phyloP scores from a whole-genome alignment of 2,888 invertebrate genomes.

The Synergus gifuensis region DNA sequence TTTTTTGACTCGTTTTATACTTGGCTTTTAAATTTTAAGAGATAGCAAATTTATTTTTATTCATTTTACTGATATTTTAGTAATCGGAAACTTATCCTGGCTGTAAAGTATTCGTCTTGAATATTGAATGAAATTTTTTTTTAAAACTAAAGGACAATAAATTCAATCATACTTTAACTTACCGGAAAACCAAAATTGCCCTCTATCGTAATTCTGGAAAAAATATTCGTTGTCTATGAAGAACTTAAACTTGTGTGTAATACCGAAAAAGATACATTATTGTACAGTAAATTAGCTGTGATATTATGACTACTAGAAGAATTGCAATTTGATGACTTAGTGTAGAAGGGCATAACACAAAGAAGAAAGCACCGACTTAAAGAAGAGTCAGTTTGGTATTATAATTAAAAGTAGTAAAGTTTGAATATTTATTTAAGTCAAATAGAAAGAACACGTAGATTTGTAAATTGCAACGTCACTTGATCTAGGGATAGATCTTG shows the following conservation, averaged over 20 bases:
- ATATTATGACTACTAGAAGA: conserved; percentile 23
- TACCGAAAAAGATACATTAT: not conserved
- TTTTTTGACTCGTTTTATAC: not conserved
- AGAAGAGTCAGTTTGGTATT: not conserved
- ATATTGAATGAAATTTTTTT: not conserved
- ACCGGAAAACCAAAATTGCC: not conserved
- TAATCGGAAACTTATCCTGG: not conserved
- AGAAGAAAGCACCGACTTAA: not conserved
- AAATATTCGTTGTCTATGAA: not conserved
- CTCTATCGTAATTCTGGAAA: not conserved
- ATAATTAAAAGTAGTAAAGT: not conserved
- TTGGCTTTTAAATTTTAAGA: not conserved
- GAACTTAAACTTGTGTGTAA: not conserved
- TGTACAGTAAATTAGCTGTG: conserved; percentile 28
- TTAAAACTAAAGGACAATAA: not conserved
- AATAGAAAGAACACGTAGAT: not conserved
- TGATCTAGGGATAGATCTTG: not conserved
- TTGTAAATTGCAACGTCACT: not conserved
- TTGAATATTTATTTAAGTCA: not conserved
- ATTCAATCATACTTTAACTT: conserved; percentile 6
- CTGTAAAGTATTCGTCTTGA: not conserved
- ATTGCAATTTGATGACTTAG: conserved; percentile 1
- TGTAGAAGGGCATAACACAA: not conserved
- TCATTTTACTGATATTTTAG: not conserved
- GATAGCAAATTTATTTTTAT: not conserved